A percentile compares a stretch with the other conserved stretches of the same genome.
These are phyloP conservation scores for Aplochiton taeniatus DNA, from an alignment of 2,797 vertebrate species.

Conservation along the genomic window DNA sequence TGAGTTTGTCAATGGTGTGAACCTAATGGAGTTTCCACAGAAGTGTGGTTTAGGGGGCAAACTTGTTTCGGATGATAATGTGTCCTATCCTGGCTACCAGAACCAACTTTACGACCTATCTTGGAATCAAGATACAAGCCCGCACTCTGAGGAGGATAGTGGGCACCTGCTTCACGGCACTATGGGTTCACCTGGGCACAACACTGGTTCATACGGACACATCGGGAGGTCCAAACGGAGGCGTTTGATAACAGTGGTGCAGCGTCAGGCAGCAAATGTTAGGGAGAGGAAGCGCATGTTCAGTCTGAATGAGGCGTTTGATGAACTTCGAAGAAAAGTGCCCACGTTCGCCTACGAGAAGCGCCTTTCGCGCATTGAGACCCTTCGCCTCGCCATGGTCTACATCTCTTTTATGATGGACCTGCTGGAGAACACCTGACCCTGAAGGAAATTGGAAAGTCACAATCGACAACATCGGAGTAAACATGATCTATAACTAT, in stretches of 20 bases:
- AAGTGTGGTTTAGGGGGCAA: conserved; percentile 37
- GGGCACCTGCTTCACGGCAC: conserved; percentile 10
- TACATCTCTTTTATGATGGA: conserved; percentile 98
- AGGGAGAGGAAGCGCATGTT: conserved; percentile 94
- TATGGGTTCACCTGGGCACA: conserved; percentile 26
- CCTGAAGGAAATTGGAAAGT: background rate
- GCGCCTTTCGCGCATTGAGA: conserved; percentile 93
- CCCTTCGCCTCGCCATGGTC: conserved; percentile 90
- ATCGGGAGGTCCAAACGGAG: conserved; percentile 82
- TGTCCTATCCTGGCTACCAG: conserved; percentile 50
- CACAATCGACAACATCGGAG: background rate
- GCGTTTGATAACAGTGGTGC: conserved; percentile 87
- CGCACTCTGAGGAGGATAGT: conserved; percentile 22
- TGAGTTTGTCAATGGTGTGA: conserved; percentile 77
- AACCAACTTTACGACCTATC: conserved; percentile 53
- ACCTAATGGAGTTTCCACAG: conserved; percentile 64
- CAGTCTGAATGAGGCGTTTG: conserved; percentile 95
- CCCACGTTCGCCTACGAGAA: conserved; percentile 98
- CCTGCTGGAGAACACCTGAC: conserved; percentile 77
- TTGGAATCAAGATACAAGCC: conserved; percentile 42
- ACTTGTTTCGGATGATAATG: conserved; percentile 37
- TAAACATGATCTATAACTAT: background rate
- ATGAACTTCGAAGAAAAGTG: conserved; percentile 90
- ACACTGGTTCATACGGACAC: conserved; percentile 22
- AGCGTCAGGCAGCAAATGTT: conserved; percentile 93